These are phyloP conservation scores for Clamator glandarius DNA, from an alignment of 2,797 vertebrate species.

Conservation along the genomic window DNA sequence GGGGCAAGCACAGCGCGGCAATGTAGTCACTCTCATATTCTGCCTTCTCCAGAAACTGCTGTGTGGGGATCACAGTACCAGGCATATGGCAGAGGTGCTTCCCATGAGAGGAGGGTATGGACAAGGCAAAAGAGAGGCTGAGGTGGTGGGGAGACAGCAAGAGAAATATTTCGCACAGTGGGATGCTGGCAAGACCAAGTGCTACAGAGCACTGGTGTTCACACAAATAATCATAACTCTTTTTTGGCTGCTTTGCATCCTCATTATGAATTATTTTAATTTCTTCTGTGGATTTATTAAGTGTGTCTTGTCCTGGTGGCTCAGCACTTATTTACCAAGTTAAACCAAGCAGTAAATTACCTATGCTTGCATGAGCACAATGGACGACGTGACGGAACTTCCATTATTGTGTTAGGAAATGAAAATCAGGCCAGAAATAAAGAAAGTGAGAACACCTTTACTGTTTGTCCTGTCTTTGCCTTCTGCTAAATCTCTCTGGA, in stretches of 20 bases:
- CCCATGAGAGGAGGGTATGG: background rate
- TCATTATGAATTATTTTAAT: background rate
- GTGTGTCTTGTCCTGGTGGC: background rate
- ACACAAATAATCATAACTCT: background rate
- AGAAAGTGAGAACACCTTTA: background rate
- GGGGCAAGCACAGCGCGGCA: background rate
- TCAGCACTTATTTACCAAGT: conserved; percentile 36
- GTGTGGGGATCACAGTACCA: background rate
- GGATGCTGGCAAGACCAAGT: background rate
- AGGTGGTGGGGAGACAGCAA: background rate
- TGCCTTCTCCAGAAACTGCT: background rate
- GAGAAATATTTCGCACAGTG: background rate
- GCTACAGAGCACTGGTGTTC: background rate
- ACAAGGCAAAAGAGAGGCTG: background rate
- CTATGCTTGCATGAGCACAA: background rate
- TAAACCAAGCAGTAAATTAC: conserved; percentile 52
- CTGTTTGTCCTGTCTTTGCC: background rate
- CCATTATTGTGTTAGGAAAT: background rate
- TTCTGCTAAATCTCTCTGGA: background rate
- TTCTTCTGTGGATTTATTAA: conserved; percentile 33
- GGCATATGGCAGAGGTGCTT: background rate
- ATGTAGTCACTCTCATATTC: background rate
- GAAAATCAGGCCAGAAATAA: background rate
- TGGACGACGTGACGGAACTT: background rate
- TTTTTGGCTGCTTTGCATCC: background rate